These are phyloP conservation scores for Notechis scutatus DNA, from an alignment of 2,113 vertebrate genomes.

Conservation along the genomic window DNA sequence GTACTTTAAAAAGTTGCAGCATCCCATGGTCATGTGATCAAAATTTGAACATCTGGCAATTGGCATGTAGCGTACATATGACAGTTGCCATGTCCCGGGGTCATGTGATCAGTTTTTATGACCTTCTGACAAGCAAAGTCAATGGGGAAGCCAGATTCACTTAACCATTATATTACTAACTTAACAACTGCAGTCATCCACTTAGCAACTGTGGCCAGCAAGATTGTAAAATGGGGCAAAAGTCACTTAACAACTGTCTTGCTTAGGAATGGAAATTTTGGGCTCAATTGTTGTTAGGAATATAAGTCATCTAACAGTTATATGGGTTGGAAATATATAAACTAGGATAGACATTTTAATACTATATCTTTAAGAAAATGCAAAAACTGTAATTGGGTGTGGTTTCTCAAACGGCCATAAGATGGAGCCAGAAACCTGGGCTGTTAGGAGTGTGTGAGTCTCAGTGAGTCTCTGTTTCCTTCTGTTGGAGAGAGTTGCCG, in stretches of 20 bases:
- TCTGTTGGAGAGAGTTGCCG: too few species aligned
- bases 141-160: background rate
- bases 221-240: background rate
- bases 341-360: too few species aligned
- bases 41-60: background rate
- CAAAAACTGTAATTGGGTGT: too few species aligned
- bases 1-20: background rate
- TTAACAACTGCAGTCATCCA: background rate
- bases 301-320: too few species aligned
- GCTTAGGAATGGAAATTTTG: background rate
- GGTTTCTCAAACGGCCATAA: too few species aligned
- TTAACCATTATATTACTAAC: background rate
- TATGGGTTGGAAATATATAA: too few species aligned
- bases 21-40: background rate
- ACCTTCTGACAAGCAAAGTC: background rate
- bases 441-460: too few species aligned
- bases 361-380: too few species aligned
- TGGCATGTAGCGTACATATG: background rate
- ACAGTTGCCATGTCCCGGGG: background rate
- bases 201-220: background rate
- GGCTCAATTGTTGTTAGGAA: background rate
- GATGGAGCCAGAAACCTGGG: too few species aligned
- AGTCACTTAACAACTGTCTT: background rate
- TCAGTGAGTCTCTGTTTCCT: too few species aligned
- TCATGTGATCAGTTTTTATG: background rate